Base-by-base conservation (phyloP, 1,140 invertebrate genomes). In the Formica exsecta region DNA sequence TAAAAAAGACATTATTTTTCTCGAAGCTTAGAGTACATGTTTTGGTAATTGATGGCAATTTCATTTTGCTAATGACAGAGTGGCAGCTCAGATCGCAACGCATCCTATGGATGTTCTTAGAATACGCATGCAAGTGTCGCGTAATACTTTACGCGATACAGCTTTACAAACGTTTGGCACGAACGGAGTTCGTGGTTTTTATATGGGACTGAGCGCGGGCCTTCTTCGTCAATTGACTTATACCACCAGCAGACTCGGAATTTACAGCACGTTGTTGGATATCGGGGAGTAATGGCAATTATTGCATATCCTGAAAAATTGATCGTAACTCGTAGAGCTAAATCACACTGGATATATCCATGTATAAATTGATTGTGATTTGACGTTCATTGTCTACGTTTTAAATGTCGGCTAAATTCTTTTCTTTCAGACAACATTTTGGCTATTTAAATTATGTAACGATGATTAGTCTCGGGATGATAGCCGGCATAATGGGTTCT, bases 91-190 rank as follows among this genome's bases (percentile, higher is more conserved):
- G 32, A 88, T 95, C 16, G 95, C 96, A 92, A 96, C 97, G 6
- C 97, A 97, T 90, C 97, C 97, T 2, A 90, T 97, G 65, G 97
- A 97, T 94, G 92, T 97, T 57, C 94, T 97, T 0, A 97, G 97
- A 92, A 96, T 96, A 91, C 93, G 96, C 71, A 97, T 97, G 97
- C 97, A 97, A 92, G 88, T 97, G 22, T 96, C 96, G 90, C 96
- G 95, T 87, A 95, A 93, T 9, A 95, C 95, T 89, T 91, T 96
- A n/a, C 13, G 1, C 16, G 6, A 32, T 2, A 64, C 61, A 19
- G 32, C 81, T n/a, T 41, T 54, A 2, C 93, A 95, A 89, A 96
- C 94, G 5, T 51, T 96, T 7, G 94, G 91, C 85, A 95, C 95
- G 87, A 96, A 97, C 92, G 97, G 97, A 8, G 8, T 96, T 8